Evolutionary conservation across 2,113 vertebrate species (phyloP).

Genomic region (Pterocles burchelli): DNA sequence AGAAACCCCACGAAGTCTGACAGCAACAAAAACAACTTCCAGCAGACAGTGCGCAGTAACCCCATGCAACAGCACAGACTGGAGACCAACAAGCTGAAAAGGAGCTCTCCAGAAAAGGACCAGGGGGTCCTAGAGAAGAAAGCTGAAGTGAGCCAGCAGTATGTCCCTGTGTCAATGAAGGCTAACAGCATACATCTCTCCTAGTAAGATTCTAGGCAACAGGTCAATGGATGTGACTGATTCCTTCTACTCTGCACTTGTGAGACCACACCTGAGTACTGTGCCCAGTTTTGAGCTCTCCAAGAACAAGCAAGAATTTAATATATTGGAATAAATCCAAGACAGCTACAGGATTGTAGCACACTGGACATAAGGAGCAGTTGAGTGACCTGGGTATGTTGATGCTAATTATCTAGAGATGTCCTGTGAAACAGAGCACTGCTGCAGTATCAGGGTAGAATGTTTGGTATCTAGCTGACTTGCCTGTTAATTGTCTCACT

Average conservation of each 20-base stretch:
- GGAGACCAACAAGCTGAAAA: neutral
- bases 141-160: neutral
- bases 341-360: fast-evolving
- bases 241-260: neutral
- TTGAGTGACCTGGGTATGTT: neutral
- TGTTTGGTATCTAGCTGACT: neutral
- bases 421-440: neutral
- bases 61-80: neutral
- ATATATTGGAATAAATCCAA: neutral
- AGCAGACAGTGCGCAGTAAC: neutral
- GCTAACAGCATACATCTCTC: neutral
- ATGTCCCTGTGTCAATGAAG: neutral
- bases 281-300: neutral
- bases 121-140: neutral
- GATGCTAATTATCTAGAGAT: neutral
- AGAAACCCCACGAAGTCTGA: neutral
- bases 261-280: neutral
- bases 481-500: neutral
- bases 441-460: neutral
- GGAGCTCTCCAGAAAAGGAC: neutral
- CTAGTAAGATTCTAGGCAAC: neutral
- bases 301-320: neutral
- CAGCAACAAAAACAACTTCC: neutral
- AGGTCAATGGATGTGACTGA: neutral
- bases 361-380: neutral